These are phyloP conservation scores for Lerema accius DNA, from an alignment of 1,140 invertebrate species.

Conservation along the genomic window DNA sequence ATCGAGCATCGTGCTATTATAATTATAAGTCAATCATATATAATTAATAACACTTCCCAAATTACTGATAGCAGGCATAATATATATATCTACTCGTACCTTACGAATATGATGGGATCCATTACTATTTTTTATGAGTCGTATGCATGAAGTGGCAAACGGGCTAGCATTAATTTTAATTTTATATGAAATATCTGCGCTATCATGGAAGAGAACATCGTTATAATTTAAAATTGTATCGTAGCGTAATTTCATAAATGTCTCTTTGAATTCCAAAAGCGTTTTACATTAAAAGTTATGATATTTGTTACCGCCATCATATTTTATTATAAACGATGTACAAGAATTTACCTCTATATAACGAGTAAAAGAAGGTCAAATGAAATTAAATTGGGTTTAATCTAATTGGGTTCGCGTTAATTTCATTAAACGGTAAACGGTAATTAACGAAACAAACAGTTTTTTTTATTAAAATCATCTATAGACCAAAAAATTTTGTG, in stretches of 20 bases:
- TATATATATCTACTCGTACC: no score
- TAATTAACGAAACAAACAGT: no score
- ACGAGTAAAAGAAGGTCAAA: background rate
- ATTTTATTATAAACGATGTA: background rate
- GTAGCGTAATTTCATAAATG: constrained; percentile 4
- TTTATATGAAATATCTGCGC: constrained; percentile 2
- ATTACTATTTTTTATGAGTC: background rate
- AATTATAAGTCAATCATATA: no score
- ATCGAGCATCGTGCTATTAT: no score
- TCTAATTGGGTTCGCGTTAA: no score
- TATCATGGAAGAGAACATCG: background rate
- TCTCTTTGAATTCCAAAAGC: background rate
- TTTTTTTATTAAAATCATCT: no score
- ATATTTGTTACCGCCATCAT: background rate
- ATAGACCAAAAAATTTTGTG: no score
- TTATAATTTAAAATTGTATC: constrained; percentile 3
- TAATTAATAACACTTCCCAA: no score
- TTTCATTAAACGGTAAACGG: no score
- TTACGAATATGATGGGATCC: no score
- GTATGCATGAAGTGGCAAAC: constrained; percentile 2
- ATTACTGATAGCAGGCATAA: no score
- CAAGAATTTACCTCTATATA: background rate
- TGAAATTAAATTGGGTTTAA: background rate
- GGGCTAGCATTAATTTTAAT: constrained; percentile 5
- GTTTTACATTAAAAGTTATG: background rate